A percentile compares a stretch with the other conserved stretches of the same genome.
phyloP scores from a whole-genome alignment of 1,140 invertebrate genomes.

The Heliothis virescens region DNA sequence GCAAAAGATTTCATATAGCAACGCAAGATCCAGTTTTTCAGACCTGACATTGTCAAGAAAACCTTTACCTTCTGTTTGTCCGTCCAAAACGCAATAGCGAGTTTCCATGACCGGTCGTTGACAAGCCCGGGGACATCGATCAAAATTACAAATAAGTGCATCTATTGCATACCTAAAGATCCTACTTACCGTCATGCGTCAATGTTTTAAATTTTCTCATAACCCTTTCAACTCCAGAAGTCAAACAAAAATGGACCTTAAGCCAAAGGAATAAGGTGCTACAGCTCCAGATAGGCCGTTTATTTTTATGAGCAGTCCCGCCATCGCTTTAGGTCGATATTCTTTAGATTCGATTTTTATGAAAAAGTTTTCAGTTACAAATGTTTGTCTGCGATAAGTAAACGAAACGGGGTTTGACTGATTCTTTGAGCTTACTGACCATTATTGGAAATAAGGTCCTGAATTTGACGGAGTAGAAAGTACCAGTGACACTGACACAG shows the following conservation, averaged over 20 bases:
- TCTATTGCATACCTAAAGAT: slow-evolving; percentile 16
- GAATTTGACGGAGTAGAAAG: too few species aligned
- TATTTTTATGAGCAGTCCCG: slow-evolving; percentile 13
- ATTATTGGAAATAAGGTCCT: too few species aligned
- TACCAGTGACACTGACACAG: too few species aligned
- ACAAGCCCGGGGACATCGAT: not conserved
- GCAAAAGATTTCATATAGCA: too few species aligned
- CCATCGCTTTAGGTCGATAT: slow-evolving; percentile 1
- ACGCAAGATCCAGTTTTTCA: too few species aligned
- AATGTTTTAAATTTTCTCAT: slow-evolving; percentile 5
- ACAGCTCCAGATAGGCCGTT: not conserved
- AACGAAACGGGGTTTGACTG: too few species aligned
- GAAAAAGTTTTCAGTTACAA: not conserved
- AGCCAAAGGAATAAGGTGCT: not conserved
- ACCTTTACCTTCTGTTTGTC: not conserved
- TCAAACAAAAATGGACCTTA: slow-evolving; percentile 5
- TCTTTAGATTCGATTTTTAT: slow-evolving; percentile 24
- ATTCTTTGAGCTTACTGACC: too few species aligned
- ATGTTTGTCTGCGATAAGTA: not conserved
- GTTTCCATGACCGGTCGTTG: slow-evolving; percentile 9
- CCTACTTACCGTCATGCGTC: not conserved
- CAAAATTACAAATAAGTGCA: slow-evolving; percentile 17
- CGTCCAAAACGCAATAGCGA: slow-evolving; percentile 5
- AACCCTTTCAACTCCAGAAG: not conserved
- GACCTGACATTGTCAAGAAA: too few species aligned